Percentiles rank a stretch among this genome's conserved stretches.
Conservation (phyloP, 2,113 vertebrate genomes). For the Salvator merianae region DNA sequence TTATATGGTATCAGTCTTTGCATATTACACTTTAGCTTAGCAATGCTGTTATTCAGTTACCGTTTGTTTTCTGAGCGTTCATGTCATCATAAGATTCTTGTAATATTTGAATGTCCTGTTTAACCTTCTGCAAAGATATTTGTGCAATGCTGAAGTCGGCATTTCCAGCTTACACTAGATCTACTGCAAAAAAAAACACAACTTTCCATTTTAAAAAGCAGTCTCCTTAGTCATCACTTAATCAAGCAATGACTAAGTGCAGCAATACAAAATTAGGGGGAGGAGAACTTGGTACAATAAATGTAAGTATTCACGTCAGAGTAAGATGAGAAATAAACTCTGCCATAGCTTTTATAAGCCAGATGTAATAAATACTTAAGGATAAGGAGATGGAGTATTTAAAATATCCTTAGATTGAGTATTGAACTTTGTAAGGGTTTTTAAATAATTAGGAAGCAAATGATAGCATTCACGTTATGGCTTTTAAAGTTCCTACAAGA, state of each 20-base stretch:
- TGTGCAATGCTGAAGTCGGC: constrained; percentile 61
- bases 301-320: constrained; percentile 1
- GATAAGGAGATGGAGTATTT: neutral
- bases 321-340: constrained; percentile 8
- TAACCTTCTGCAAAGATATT: constrained; percentile 62
- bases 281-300: constrained; percentile 30
- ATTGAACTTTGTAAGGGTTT: constrained; percentile 28
- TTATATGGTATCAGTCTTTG: constrained; percentile 2
- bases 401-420: constrained; percentile 52
- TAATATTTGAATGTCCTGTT: constrained; percentile 43
- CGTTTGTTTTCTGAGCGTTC: constrained; percentile 62
- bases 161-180: constrained; percentile 60
- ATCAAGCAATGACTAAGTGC: constrained; percentile 61
- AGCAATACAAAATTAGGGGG: constrained; percentile 33
- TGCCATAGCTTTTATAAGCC: constrained; percentile 40
- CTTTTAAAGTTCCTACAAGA: constrained; percentile 67
- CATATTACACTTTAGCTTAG: constrained; percentile 19
- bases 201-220: constrained; percentile 66
- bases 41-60: constrained; percentile 55
- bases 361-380: constrained; percentile 38
- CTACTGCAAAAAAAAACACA: constrained; percentile 57
- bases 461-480: constrained; percentile 66
- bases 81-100: constrained; percentile 33
- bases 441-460: constrained; percentile 41
- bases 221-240: constrained; percentile 60